Evolutionary conservation across 2,888 invertebrate genomes (phyloP).

Genomic region (Nipponacmea schrenckii): DNA sequence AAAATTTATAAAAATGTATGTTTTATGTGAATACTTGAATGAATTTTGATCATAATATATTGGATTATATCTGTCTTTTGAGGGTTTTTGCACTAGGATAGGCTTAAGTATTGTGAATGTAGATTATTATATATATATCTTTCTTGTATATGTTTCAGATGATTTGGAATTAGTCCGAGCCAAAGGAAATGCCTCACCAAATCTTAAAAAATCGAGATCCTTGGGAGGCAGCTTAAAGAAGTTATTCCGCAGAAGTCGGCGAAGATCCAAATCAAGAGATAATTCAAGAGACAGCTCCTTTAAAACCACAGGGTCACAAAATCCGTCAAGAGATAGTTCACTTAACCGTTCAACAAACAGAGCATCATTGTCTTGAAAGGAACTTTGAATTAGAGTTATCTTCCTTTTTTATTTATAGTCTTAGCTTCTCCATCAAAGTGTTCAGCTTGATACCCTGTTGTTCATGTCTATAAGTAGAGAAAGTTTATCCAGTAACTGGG

Average conservation of each 20-base stretch:
- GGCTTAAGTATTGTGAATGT: no score
- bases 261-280: constrained; percentile 47
- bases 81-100: no score
- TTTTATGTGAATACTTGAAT: no score
- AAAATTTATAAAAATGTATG: no score
- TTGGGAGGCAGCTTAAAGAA: constrained; percentile 61
- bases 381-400: background rate
- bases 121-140: no score
- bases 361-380: constrained; percentile 33
- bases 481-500: no score
- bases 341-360: constrained; percentile 35
- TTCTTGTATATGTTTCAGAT: constrained; percentile 39
- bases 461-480: no score
- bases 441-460: no score
- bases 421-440: background rate
- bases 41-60: no score
- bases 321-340: constrained; percentile 53
- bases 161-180: constrained; percentile 53
- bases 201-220: constrained; percentile 59
- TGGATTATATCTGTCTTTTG: no score
- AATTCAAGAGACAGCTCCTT: constrained; percentile 58
- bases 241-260: constrained; percentile 54
- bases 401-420: background rate
- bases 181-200: constrained; percentile 43
- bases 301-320: constrained; percentile 46